Base-by-base conservation (phyloP, 2,888 invertebrate species). In the Melipona bicolor region DNA sequence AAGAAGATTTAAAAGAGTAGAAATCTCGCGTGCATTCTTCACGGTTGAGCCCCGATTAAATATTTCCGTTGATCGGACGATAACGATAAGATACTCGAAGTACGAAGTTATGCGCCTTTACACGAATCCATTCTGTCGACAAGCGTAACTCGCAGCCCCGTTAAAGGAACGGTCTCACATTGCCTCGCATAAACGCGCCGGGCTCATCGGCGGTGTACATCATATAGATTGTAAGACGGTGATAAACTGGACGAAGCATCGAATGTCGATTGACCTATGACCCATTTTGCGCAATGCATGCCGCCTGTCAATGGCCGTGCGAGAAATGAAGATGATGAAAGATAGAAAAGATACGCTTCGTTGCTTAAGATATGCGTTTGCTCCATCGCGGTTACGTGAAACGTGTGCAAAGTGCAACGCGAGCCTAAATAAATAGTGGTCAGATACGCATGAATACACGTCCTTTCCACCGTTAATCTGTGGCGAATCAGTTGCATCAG, bases 231-330 rank as follows among this genome's bases (percentile, higher is more conserved):
- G 85, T 84, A 86, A 81, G 78, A 80, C 83, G 85, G 87, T 89
- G 89, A 89, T 89, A 86, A 88, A 88, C 83, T 82, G 81, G 81
- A 80, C 82, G 85, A 78, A 88, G 83, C 88, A 81, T 88, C 85
- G 85, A 86, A 86, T 81, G 83, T 83, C 82, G 86, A 81, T 86
- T 89, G 89, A 87, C 89, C 89, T 83, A 79, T 85, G 89, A 89
- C 88, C 88, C 78, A 81, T 89, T 43, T 83, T 65, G 64, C n/a
- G 21, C 61, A 17, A 27, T 61, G 61, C 24, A 61, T 17, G 15
- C n/a, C 1, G 21, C 15, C 64, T 43, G 43, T 65, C 64, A 65
- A 65, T 65, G 36, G 36, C n/a, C 15, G 19, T 84, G 77, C 76
- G 75, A 85, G 79, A 82, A 77, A 61, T 72, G 62, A 75, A 83